Evolutionary conservation across 2,888 invertebrate genomes (phyloP), one percentile per base, ranked within the genome.

Genomic region (Aelia acuminata): DNA sequence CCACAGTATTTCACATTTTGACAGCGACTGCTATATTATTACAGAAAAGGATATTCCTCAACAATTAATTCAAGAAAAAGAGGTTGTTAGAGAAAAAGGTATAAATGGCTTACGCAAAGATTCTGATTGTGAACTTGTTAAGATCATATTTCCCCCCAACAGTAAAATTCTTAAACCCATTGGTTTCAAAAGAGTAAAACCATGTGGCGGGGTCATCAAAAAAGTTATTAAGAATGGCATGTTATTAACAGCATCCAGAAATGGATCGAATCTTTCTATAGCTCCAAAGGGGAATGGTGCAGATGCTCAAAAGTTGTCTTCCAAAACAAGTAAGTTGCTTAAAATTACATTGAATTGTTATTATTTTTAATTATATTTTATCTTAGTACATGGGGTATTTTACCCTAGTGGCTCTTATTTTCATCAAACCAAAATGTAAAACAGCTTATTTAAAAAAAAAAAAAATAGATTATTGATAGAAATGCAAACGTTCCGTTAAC

Each of bases 61-160:
- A n/a, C n/a, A 53, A n/a, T n/a, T 26, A 26, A 15, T 26, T 57
- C 26, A 57, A 75, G 22, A 39, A 5, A 75, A 75, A 8, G 75
- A 75, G 22, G 0, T 26, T 57, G 26, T 57, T 26, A 15, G 26
- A 57, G 26, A 26, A 26, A 57, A 57, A 57, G 26, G 26, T 57
- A 4, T 26, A 57, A 57, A 57, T 13, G 22, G 26, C 15, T 57
- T 57, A 13, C 15, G 10, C 15, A 57, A 26, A 13, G 75, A 75
- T 75, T 5, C 75, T 75, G 75, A 75, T 75, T 75, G 75, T 75
- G 75, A 75, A 75, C 39, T 75, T 22, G 75, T 75, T 35, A 75
- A 75, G 39, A 75, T 75, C 4, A 22, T 75, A 35, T 43, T 75
- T 39, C 75, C 75, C 39, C 10, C 39, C 35, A 75, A 75, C 22